Conservation (phyloP, 2,797 vertebrate genomes). For the Crocidura indochinensis region DNA sequence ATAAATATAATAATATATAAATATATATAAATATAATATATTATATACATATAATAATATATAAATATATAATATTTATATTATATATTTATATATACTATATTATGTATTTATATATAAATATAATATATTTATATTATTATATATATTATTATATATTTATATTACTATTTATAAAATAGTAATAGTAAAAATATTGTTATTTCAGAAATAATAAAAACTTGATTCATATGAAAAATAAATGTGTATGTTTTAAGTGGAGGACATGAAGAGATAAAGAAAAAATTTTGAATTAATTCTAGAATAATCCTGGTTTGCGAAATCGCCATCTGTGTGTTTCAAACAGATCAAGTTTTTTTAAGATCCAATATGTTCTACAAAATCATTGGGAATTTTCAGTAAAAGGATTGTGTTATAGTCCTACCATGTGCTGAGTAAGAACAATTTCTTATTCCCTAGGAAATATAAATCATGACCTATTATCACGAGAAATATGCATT, state of each 20-base stretch:
- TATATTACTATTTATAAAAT: no score
- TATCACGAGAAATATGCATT: neutral
- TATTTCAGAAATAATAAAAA: neutral
- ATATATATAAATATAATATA: no score
- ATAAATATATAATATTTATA: no score
- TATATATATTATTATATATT: no score
- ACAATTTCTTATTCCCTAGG: neutral
- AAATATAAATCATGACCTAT: neutral
- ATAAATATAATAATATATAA: no score
- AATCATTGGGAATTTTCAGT: neutral
- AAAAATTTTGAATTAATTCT: conserved; percentile 3
- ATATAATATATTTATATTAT: no score
- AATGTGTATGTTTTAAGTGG: no score
- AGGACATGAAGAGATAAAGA: no score
- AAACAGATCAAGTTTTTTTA: neutral
- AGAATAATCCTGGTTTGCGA: neutral
- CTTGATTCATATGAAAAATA: neutral
- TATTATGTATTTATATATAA: no score
- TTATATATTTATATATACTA: no score
- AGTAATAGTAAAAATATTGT: no score
- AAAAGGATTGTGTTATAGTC: neutral
- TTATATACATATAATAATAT: no score
- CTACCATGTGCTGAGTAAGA: neutral
- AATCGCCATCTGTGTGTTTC: neutral
- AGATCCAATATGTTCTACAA: neutral